phyloP scores from a whole-genome alignment of 2,113 vertebrate species.

The Bufo bufo region DNA sequence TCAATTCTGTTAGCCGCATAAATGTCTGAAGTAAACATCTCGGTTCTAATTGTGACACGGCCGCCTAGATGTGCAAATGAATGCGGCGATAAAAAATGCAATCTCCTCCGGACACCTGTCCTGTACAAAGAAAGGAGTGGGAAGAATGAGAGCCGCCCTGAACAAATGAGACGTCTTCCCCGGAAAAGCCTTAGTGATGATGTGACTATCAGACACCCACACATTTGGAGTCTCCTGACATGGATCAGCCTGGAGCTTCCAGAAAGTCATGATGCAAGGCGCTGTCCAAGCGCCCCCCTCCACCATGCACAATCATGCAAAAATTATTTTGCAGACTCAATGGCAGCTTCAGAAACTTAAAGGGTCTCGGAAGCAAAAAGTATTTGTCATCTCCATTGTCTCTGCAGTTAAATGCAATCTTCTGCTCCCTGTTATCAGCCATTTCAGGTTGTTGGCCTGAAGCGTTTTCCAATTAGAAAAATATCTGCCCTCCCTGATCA shows the following conservation, averaged over 20 bases:
- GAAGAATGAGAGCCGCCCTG: neutral
- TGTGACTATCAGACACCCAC: slow-evolving; percentile 19
- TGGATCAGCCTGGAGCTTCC: neutral
- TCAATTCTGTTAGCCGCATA: slow-evolving; percentile 22
- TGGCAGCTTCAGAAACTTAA: neutral
- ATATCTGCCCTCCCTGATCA: no score
- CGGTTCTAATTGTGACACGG: neutral
- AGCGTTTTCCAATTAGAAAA: no score
- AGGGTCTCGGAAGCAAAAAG: neutral
- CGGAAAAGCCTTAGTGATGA: neutral
- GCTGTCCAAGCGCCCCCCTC: neutral
- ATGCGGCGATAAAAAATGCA: neutral
- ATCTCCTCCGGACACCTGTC: slow-evolving; percentile 44
- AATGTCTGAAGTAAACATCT: slow-evolving; percentile 19
- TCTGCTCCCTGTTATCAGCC: no score
- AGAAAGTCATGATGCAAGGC: neutral
- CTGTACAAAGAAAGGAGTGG: neutral
- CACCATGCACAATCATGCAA: neutral
- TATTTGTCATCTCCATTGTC: neutral
- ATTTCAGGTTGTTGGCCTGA: no score
- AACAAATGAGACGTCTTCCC: neutral
- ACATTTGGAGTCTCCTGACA: neutral
- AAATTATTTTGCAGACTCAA: neutral
- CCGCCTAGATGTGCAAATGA: slow-evolving; percentile 10
- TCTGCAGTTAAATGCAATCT: neutral